Evolutionary conservation across 2,797 vertebrate genomes (phyloP).

Genomic region (Salarias fasciatus): DNA sequence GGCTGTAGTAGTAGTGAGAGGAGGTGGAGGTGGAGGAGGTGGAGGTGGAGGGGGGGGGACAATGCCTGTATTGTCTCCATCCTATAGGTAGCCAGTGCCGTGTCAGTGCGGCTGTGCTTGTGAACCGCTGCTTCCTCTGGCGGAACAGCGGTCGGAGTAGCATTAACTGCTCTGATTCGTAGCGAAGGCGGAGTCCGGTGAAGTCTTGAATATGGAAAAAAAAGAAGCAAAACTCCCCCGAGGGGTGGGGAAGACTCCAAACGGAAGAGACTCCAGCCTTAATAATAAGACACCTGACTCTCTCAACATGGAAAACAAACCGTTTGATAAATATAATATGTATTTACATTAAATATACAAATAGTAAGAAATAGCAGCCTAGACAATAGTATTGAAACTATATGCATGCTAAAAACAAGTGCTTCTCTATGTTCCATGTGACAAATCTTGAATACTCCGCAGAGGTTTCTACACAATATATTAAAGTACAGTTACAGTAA

Average conservation of each 20-base stretch:
- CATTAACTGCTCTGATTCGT: conserved; percentile 49
- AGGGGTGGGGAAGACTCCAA: conserved; percentile 60
- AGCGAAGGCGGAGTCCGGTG: conserved; percentile 41
- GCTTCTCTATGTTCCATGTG: conserved; percentile 82
- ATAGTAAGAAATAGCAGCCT: conserved; percentile 89
- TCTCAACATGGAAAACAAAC: conserved; percentile 60
- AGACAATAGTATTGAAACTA: conserved; percentile 87
- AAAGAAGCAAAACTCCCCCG: conserved; percentile 28
- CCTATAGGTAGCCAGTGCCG: conserved; percentile 71
- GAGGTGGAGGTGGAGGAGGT: neutral
- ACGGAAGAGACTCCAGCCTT: conserved; percentile 60
- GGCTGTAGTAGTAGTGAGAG: neutral
- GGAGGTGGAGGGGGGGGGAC: conserved; percentile 46
- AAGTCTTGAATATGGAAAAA: conserved; percentile 43
- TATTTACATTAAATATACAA: conserved; percentile 89
- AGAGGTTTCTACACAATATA: conserved; percentile 72
- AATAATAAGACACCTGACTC: conserved; percentile 67
- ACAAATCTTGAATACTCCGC: conserved; percentile 72
- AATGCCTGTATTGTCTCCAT: conserved; percentile 74
- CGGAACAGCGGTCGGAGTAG: conserved; percentile 54
- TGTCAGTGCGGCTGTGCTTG: conserved; percentile 69
- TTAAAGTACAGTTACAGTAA: conserved; percentile 80
- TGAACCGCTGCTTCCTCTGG: conserved; percentile 72
- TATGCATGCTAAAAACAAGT: conserved; percentile 85
- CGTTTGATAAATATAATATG: conserved; percentile 85